Evolutionary conservation across 2,797 vertebrate genomes (phyloP).

Genomic region (Pyrocephalus nanus): DNA sequence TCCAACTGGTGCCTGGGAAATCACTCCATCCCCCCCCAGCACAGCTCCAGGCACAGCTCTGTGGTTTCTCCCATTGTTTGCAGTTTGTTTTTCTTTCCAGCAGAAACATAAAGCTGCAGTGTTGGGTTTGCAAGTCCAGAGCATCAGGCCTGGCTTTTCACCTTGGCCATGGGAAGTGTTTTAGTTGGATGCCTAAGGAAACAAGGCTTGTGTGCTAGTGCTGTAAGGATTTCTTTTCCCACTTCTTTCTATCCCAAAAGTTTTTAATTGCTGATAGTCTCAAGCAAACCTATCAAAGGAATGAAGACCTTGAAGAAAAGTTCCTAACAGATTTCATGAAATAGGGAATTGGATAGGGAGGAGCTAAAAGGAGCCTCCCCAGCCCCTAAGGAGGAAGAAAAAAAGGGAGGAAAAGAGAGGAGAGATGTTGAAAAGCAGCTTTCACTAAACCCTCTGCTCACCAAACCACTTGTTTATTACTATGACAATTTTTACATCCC

Average conservation of each 20-base stretch:
- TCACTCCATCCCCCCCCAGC: neutral
- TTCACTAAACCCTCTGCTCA: neutral
- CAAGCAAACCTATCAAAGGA: neutral
- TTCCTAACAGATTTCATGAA: neutral
- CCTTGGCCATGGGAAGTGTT: neutral
- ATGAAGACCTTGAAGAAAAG: neutral
- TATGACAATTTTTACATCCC: neutral
- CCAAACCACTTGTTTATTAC: neutral
- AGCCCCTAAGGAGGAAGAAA: neutral
- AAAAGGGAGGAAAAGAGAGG: neutral
- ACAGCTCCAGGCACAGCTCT: neutral
- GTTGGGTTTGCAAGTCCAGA: neutral
- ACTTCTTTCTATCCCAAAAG: neutral
- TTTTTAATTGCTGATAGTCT: neutral
- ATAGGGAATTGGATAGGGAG: neutral
- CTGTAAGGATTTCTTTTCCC: neutral
- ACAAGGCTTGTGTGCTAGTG: neutral
- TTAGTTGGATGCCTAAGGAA: neutral
- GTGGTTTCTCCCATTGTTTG: constrained; percentile 25
- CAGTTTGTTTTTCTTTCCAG: constrained; percentile 58
- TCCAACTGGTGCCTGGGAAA: neutral
- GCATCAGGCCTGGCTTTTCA: neutral
- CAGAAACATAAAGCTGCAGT: neutral
- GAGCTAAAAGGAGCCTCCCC: neutral
- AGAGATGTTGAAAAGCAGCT: neutral